phyloP scores from a whole-genome alignment of 2,888 invertebrate species.

The Cheilosia vernalis region DNA sequence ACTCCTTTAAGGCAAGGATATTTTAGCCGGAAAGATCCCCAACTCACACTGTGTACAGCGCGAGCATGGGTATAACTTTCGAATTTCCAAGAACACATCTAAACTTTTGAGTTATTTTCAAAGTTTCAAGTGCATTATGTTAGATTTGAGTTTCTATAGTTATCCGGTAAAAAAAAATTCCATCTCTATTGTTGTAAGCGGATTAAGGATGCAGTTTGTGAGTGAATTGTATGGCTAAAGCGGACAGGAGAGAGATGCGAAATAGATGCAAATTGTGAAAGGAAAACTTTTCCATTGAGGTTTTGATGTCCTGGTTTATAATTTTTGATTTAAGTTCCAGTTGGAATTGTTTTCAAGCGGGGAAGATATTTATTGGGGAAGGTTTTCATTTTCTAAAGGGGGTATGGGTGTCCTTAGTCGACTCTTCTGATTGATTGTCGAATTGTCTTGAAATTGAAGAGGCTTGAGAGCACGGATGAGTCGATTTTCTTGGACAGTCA shows the following conservation, averaged over 20 bases:
- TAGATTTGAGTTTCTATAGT: slow-evolving; percentile 1
- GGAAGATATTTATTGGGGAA: too few relatives aligned
- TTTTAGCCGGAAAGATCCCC: neutral
- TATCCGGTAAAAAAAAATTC: slow-evolving; percentile 1
- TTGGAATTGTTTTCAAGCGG: too few relatives aligned
- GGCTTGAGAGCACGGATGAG: too few relatives aligned
- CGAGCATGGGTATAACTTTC: neutral
- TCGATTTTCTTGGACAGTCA: too few relatives aligned
- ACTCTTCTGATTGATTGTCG: too few relatives aligned
- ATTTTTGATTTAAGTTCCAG: too few relatives aligned
- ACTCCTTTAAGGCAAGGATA: neutral
- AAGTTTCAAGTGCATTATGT: slow-evolving; percentile 18
- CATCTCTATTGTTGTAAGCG: slow-evolving; percentile 1
- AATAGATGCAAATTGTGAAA: neutral
- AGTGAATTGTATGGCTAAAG: neutral
- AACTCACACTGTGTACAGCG: neutral
- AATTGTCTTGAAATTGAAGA: too few relatives aligned
- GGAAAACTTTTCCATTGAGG: too few relatives aligned
- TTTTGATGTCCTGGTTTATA: too few relatives aligned
- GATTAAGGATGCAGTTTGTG: neutral
- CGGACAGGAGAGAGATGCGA: neutral
- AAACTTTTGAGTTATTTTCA: slow-evolving; percentile 13
- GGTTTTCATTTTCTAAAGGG: too few relatives aligned
- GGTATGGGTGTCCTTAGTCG: too few relatives aligned
- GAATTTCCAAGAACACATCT: neutral